phyloP scores from a whole-genome alignment of 2,113 vertebrate species.

The Cepphus grylle region DNA sequence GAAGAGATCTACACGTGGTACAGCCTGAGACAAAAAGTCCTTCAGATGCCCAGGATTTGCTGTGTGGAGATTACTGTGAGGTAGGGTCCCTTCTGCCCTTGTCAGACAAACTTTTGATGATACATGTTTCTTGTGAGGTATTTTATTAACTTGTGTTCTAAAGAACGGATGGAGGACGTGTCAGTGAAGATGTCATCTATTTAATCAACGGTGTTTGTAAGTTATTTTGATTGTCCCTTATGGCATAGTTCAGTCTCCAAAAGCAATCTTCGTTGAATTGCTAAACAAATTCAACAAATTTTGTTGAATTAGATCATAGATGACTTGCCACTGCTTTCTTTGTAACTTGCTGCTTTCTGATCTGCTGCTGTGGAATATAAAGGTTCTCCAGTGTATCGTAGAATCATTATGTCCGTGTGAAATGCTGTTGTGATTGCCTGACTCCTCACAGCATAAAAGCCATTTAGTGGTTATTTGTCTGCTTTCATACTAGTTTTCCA shows the following conservation, averaged over 20 bases:
- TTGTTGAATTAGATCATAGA: not conserved
- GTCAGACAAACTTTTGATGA: not conserved
- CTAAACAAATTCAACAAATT: too few species aligned
- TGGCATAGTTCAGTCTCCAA: not conserved
- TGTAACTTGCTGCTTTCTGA: not conserved
- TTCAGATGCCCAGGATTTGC: not conserved
- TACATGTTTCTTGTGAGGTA: not conserved
- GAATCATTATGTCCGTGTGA: not conserved
- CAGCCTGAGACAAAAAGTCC: not conserved
- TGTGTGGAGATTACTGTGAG: not conserved
- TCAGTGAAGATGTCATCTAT: not conserved
- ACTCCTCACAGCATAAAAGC: not conserved
- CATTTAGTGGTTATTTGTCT: not conserved
- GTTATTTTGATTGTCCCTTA: not conserved
- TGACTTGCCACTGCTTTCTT: not conserved
- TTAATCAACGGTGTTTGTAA: not conserved
- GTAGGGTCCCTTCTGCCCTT: not conserved
- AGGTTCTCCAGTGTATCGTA: not conserved
- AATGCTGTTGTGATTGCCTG: not conserved
- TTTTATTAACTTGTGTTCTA: not conserved
- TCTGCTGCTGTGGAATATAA: not conserved
- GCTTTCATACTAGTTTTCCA: not conserved
- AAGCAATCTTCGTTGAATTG: not conserved
- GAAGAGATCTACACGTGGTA: not conserved
- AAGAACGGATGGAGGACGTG: not conserved